Conservation (phyloP, 2,113 vertebrate species). For the Pelusios castaneus region DNA sequence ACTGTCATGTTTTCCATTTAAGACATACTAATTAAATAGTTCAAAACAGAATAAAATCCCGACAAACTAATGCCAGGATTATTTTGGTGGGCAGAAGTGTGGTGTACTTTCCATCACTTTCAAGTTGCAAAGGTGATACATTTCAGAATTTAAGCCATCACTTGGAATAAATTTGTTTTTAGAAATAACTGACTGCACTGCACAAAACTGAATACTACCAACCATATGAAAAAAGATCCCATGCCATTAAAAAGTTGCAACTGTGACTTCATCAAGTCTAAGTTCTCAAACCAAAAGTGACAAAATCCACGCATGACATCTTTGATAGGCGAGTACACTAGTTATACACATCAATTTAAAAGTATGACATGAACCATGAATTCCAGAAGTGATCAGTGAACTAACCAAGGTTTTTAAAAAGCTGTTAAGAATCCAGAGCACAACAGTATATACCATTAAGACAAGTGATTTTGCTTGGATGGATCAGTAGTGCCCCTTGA, state of each 20-base stretch:
- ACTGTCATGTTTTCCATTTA: not conserved
- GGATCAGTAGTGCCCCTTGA: not conserved
- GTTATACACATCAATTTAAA: not conserved
- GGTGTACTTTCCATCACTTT: not conserved
- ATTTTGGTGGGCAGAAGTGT: not conserved
- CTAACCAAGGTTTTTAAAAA: not conserved
- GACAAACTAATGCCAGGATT: not conserved
- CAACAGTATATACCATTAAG: not conserved
- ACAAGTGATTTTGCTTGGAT: not conserved
- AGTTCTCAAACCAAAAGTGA: too few relatives aligned
- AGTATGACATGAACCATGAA: not conserved
- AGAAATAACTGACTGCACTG: not conserved
- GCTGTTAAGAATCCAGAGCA: not conserved
- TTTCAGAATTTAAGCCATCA: not conserved
- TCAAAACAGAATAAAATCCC: not conserved
- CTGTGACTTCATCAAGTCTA: too few relatives aligned
- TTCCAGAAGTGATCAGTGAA: not conserved
- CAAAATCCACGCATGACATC: too few relatives aligned
- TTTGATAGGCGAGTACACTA: not conserved
- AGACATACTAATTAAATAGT: not conserved
- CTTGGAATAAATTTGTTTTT: not conserved
- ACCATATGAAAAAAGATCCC: too few relatives aligned
- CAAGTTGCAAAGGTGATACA: fast-evolving
- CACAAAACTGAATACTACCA: not conserved
- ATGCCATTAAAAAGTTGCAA: too few relatives aligned